phyloP scores from a whole-genome alignment of 2,797 vertebrate genomes.

The Falco rusticolus region DNA sequence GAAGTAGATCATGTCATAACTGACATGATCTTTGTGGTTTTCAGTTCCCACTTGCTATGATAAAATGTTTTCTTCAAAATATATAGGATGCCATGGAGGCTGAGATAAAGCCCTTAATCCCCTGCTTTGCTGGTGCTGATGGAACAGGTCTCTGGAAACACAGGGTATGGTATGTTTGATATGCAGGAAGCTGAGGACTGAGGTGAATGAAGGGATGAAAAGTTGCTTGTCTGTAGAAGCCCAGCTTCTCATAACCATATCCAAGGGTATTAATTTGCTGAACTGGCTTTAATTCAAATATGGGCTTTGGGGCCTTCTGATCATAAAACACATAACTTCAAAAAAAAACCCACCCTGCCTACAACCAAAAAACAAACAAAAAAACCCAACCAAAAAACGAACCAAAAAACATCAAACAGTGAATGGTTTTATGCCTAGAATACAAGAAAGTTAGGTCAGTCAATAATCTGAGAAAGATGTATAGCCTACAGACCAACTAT shows the following conservation, averaged over 20 bases:
- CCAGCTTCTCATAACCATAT: not conserved
- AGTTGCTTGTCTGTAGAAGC: not conserved
- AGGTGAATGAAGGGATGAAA: not conserved
- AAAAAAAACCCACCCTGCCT: not conserved
- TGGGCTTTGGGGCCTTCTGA: not conserved
- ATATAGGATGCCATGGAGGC: not conserved
- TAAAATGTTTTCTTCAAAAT: not conserved
- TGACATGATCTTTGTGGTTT: not conserved
- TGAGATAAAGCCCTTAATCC: conserved; percentile 12
- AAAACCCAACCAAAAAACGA: no score
- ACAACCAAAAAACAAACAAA: not conserved
- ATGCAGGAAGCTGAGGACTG: not conserved
- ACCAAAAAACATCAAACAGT: no score
- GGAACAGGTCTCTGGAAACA: not conserved
- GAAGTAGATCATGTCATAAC: not conserved
- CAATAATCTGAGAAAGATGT: not conserved
- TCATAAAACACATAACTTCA: not conserved
- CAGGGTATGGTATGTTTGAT: not conserved
- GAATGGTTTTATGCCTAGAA: not conserved
- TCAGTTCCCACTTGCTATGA: not conserved
- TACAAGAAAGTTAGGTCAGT: not conserved
- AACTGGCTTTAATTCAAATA: not conserved
- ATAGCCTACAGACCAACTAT: not conserved
- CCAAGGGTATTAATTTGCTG: not conserved
- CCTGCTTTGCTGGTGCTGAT: not conserved